Base-by-base conservation (phyloP, 2,888 invertebrate genomes). In the Eupithecia subumbrata region DNA sequence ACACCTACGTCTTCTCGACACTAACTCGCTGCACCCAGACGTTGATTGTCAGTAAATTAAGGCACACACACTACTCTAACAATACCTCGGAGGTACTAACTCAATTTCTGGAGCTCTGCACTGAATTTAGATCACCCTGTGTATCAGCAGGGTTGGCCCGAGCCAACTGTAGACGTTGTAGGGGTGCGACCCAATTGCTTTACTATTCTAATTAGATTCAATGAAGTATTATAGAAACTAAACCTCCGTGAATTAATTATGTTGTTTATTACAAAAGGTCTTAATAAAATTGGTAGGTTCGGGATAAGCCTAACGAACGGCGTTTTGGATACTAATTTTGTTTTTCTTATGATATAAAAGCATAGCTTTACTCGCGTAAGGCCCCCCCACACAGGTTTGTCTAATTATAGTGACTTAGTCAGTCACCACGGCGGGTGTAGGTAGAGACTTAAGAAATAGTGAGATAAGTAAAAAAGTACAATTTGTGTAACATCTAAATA, bases 81-180 rank as follows among this genome's bases (percentile, higher is more conserved):
- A 64, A 64, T 64, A 18, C 30, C 64, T 64, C 64, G 18, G 34
- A 64, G 64, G 64, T 34, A 64, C 64, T 64, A 34, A 64, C 64
- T 64, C 18, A 64, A 64, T 63, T 63, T 14, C 34, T 34, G 18
- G 64, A 18, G 34, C 64, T 18, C 18, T 34, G 64, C 34, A 34
- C 64, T 30, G 63, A 63, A 30, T 30, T 30, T 16, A 63, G 30
- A 30, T 16, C 63, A 63, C 60, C 12, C 60, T 63, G 48, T 16
- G 63, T 34, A 18, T 64, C 18, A 34, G 18, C 64, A 34, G 64
- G 45, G 45, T 45, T 45, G 45, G 64, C 63, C 25, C 8, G 63
- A 63, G 63, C 25, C 30, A 16, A 63, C 16, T 63, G 7, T 18
- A 30, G 34, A 60, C 25, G 25, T 22, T 52, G n/a, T n/a, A 48